Base-by-base conservation (phyloP, 2,888 invertebrate species). In the Phyto melanocephala region DNA sequence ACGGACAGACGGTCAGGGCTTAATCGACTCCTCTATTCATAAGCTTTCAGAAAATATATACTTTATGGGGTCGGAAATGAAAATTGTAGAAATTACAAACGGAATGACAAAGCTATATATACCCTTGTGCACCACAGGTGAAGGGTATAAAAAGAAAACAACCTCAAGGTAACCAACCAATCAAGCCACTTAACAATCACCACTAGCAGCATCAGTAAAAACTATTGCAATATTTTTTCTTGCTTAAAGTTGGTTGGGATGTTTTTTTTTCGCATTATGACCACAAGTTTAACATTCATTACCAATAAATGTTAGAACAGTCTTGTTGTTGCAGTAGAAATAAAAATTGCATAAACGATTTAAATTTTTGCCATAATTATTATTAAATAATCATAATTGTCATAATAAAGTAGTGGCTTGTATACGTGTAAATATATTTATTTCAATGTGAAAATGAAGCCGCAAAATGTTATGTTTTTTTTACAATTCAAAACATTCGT, bases 141-240 rank as follows among this genome's bases (percentile, higher is more conserved):
- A n/a, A 28, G 28, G 6, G 6, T 5, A 5, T 28, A 28, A 28
- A 28, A 6, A 28, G 28, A 28, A 28, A 28, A 28, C n/a, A n/a
- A n/a, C n/a, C n/a, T n/a, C n/a, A 79, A 72, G 72, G 72, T 79
- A 60, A 79, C 52, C 60, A 72, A 72, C 10, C 6, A 28, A 28
- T 6, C 28, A 28, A 28, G 6, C 6, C 3, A 6, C 28, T 47
- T 10, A 65, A 37, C 47, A 33, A 17, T 2, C 70, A 33, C 5
- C 45, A n/a, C n/a, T n/a, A 56, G 17, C 1, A 20, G 15, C 0
- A 2, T 28, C 28, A 28, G 28, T 28, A 28, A 3, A 28, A 28
- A 28, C 28, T 28, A 28, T 28, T 28, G n/a, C n/a, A n/a, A n/a
- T n/a, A n/a, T n/a, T n/a, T 47, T 47, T 47, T 20, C 11, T 20